Evolutionary conservation across 2,888 invertebrate genomes (phyloP), one percentile per base, ranked within the genome.

Genomic region (Limnephilus marmoratus): DNA sequence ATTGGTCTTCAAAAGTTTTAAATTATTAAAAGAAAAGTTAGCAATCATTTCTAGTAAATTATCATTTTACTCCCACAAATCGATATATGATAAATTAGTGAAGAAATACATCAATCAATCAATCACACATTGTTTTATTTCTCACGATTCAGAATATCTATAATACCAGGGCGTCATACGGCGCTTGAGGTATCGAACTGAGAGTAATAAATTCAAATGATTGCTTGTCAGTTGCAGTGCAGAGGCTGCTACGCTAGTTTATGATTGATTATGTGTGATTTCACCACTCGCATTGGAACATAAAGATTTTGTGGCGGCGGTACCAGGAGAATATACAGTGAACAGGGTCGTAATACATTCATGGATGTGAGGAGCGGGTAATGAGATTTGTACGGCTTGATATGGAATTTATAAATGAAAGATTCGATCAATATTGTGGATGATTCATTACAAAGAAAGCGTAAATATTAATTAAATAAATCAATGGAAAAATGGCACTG

Each of bases 131-230:
- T 89, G 88, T 89, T 89, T 89, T 87, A 87, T 87, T 89, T 89
- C 88, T 81, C 88, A 89, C 88, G 80, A 81, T 89, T 81, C 80
- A 81, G 68, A 68, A 41, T 34, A 80, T 89, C 87, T 53, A 34
- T 53, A 82, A 82, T 90, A 85, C 53, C 90, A 85, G 80, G 90
- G 83, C 83, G 83, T 68, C 90, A 90, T 90, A 90, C 90, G 37
- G 83, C 37, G 68, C 49, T 82, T 37, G 85, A 90, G 90, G 90
- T 90, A 90, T 90, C 37, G 90, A 90, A 49, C 34, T 41, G n/a
- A 68, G 53, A 31, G 90, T 90, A 85, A 90, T 90, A 90, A 90
- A 90, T 90, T 85, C 85, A 90, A 85, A 90, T 90, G 90, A 90
- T 90, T 83, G 85, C 49, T 83, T 90, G 90, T 90, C 90, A 90